Conservation (phyloP, 1,140 invertebrate genomes). For the Aphelenchoides fujianensis region DNA sequence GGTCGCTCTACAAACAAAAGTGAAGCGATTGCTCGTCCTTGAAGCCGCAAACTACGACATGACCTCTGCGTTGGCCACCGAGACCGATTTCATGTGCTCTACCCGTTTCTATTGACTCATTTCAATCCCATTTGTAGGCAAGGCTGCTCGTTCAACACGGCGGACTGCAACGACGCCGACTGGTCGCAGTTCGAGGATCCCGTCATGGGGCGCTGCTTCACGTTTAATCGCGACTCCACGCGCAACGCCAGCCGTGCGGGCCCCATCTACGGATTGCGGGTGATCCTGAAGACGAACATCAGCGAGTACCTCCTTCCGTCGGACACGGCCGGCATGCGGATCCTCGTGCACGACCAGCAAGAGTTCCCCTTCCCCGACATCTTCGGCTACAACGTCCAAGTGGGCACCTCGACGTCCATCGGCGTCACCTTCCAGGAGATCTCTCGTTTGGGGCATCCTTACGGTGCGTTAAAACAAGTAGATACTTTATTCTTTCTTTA, state of each 20-base stretch:
- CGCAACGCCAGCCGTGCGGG: constrained; percentile 33
- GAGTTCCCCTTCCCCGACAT: constrained; percentile 41
- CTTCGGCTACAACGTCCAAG: constrained; percentile 38
- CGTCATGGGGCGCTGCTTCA: constrained; percentile 41
- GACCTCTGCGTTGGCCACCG: constrained; percentile 9
- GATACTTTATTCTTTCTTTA: constrained; percentile 1
- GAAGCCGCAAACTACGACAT: constrained; percentile 34
- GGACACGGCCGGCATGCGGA: constrained; percentile 41
- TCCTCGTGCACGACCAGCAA: constrained; percentile 37
- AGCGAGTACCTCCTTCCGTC: constrained; percentile 30
- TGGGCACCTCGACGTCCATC: constrained; percentile 20
- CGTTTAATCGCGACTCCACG: constrained; percentile 23
- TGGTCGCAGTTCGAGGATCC: constrained; percentile 33
- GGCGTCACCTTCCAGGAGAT: constrained; percentile 27
- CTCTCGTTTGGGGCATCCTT: constrained; percentile 28
- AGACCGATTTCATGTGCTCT: constrained; percentile 33
- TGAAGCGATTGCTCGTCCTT: constrained; percentile 20
- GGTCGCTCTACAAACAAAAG: constrained; percentile 37
- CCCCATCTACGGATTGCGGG: constrained; percentile 40
- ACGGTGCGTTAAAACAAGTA: constrained; percentile 21
- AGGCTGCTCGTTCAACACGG: constrained; percentile 41
- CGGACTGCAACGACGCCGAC: constrained; percentile 35
- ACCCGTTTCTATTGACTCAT: too few relatives aligned
- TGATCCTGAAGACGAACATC: constrained; percentile 39
- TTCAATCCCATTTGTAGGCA: too few relatives aligned